Evolutionary conservation across 53 echinoderm and acorn worm genomes (phyloP), one percentile per base, ranked within the genome.

Genomic region (Antedon mediterranea): DNA sequence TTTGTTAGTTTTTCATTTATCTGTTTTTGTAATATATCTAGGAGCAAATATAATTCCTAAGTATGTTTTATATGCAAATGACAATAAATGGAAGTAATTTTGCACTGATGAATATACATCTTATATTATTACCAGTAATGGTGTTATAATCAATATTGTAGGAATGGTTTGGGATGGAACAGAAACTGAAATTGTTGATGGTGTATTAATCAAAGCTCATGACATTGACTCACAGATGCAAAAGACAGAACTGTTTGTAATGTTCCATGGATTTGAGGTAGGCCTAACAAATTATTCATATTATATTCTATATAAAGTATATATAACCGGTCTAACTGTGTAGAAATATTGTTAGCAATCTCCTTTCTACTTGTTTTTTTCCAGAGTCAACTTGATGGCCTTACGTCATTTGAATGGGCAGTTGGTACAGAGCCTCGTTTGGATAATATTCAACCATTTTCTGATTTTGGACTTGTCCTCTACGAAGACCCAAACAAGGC

Each of bases 401-500:
- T 87, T 15, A 28, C 72, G n/a, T 34, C 18, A 29, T 87, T 80
- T 77, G 82, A 87, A 43, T 87, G 87, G 87, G 77, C 87, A 14
- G 76, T 87, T 43, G 87, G 87, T 32, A 83, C 87, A 15, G 75
- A 71, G 3, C 83, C 83, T 71, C 76, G 80, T 26, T 79, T 79
- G 2, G 87, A 87, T 29, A 83, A 87, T 43, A 77, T 87, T 20
- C 87, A 87, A 80, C 87, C 87, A 75, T 83, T 79, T 77, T 76
- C 57, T 26, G 72, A 75, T 14, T 80, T 79, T 32, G 87, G 87
- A 43, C 79, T 87, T 5, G 87, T 87, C 8, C 74, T 71, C 8
- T 82, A 71, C 7, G 32, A 31, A 28, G 28, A 72, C 4, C 71
- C 29, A 29, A 20, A 31, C 33, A 4, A 72, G 3, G 9, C 31